A percentile compares a stretch with the other conserved stretches of the same genome.
Conservation (phyloP, 2,888 invertebrate species). For the Dendrolimus houi region DNA sequence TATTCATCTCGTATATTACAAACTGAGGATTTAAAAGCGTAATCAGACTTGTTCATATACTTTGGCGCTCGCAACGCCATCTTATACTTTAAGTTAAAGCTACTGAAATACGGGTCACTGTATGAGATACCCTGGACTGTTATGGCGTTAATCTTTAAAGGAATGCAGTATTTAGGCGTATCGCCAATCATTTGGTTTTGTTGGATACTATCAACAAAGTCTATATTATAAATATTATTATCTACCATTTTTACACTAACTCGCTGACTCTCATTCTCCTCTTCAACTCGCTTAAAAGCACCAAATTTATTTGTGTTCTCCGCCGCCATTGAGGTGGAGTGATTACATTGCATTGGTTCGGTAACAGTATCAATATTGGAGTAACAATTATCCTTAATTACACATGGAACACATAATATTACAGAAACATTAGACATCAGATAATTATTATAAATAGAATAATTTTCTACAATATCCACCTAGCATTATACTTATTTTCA, state of each 20-base stretch:
- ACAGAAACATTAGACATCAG: constrained; percentile 77
- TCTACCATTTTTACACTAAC: constrained; percentile 75
- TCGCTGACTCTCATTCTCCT: constrained; percentile 75
- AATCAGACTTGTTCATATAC: constrained; percentile 78
- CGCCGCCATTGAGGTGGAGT: constrained; percentile 79
- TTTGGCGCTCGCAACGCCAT: constrained; percentile 73
- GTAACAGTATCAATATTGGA: constrained; percentile 76
- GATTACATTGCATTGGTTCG: constrained; percentile 77
- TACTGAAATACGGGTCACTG: constrained; percentile 77
- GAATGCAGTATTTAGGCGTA: constrained; percentile 76
- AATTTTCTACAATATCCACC: constrained; percentile 76
- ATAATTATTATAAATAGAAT: constrained; percentile 78
- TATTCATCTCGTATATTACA: constrained; percentile 73
- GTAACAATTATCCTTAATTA: constrained; percentile 78
- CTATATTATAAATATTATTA: constrained; percentile 77
- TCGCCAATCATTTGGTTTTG: constrained; percentile 77
- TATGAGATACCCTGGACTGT: constrained; percentile 78
- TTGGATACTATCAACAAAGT: constrained; percentile 76
- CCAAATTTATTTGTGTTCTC: constrained; percentile 76
- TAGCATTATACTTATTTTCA: constrained; percentile 78
- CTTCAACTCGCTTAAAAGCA: constrained; percentile 74
- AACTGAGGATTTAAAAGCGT: constrained; percentile 78
- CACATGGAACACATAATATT: constrained; percentile 80
- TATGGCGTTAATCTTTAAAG: constrained; percentile 77
- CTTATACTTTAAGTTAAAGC: constrained; percentile 77